Percentiles rank a stretch among this genome's conserved stretches.
These are phyloP conservation scores for Drosophila persimilis DNA, from an alignment of 1,140 invertebrate species.

Conservation along the genomic window DNA sequence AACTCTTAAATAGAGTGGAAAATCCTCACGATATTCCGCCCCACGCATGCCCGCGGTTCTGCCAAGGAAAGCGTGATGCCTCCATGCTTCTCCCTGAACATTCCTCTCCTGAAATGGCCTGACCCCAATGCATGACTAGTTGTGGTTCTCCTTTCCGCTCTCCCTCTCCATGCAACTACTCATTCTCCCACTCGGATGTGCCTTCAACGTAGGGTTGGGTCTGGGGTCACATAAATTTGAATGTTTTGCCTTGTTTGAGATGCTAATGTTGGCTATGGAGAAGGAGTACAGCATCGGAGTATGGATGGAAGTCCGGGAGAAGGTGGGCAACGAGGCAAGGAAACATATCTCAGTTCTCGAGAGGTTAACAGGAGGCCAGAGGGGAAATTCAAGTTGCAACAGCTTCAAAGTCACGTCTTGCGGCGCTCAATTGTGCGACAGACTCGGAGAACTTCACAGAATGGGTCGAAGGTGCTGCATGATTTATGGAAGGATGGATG, in stretches of 20 bases:
- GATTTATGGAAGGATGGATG: constrained; percentile 34
- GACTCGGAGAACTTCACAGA: constrained; percentile 18
- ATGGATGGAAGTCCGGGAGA: too few relatives aligned
- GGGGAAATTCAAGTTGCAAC: constrained; percentile 26
- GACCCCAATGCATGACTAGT: constrained; percentile 60
- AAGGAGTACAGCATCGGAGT: too few relatives aligned
- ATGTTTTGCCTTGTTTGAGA: constrained; percentile 61
- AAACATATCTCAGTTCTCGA: constrained; percentile 48
- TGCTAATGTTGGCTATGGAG: constrained; percentile 45
- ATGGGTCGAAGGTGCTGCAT: constrained; percentile 51
- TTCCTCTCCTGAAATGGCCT: constrained; percentile 18
- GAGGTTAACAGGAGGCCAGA: constrained; percentile 16
- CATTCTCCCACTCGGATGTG: background rate
- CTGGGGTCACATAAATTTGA: constrained; percentile 57
- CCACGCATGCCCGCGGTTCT: constrained; percentile 20
- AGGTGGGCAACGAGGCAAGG: background rate
- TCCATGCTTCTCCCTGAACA: constrained; percentile 6
- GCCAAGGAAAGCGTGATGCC: constrained; percentile 5
- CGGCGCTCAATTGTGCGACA: constrained; percentile 27
- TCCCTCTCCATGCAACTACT: background rate
- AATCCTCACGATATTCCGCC: constrained; percentile 9
- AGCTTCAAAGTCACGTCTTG: constrained; percentile 45
- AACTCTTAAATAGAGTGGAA: constrained; percentile 14
- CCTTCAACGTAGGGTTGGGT: constrained; percentile 12
- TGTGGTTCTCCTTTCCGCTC: constrained; percentile 14